Evolutionary conservation across 1,140 invertebrate genomes (phyloP).

Genomic region (Leptinotarsa lineolata): DNA sequence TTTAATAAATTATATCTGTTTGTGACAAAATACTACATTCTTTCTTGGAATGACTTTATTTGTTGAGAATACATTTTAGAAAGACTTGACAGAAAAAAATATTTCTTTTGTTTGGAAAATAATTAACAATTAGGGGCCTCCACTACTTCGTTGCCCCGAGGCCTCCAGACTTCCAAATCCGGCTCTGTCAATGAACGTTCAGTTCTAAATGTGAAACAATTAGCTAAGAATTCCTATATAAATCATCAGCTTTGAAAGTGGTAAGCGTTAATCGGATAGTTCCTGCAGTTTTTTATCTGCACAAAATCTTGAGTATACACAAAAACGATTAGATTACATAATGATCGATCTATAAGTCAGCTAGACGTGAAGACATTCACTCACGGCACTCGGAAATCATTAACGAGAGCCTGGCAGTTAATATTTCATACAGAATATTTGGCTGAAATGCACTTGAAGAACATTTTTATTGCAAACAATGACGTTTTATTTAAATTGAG

Average conservation of each 20-base stretch:
- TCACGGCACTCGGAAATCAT: not conserved
- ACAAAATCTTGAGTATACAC: conserved; percentile 4
- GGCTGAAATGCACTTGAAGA: not conserved
- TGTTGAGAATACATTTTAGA: too few relatives aligned
- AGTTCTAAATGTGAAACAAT: not conserved
- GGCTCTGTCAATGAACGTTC: too few relatives aligned
- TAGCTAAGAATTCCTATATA: not conserved
- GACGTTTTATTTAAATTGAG: not conserved
- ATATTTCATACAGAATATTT: not conserved
- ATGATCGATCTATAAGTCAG: not conserved
- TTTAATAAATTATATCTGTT: too few relatives aligned
- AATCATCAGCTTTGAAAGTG: not conserved
- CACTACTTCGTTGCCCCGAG: too few relatives aligned
- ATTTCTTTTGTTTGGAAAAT: too few relatives aligned
- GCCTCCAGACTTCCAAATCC: too few relatives aligned
- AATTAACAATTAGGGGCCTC: too few relatives aligned
- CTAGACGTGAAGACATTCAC: not conserved
- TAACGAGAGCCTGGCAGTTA: not conserved
- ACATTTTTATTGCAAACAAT: not conserved
- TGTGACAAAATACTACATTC: too few relatives aligned
- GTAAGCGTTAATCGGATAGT: not conserved
- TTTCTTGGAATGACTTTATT: too few relatives aligned
- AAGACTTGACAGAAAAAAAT: too few relatives aligned
- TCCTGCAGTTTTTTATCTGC: conserved; percentile 18
- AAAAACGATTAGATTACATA: conserved; percentile 1